Conservation (phyloP, 2,113 vertebrate species). For the Platichthys flesus region DNA sequence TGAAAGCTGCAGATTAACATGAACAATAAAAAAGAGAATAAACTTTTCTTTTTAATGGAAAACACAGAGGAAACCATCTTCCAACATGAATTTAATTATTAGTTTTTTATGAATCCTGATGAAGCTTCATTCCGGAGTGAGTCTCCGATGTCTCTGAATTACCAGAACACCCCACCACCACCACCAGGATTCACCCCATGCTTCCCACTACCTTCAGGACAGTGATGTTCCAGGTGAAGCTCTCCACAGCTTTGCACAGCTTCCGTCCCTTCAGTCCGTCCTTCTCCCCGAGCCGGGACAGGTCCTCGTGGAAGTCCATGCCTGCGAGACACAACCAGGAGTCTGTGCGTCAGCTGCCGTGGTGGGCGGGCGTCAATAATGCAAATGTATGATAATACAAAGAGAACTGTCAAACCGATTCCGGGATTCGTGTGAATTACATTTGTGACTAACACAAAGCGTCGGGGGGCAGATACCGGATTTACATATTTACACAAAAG, state of each 20-base stretch:
- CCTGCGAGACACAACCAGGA: conserved; percentile 71
- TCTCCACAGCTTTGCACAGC: conserved; percentile 89
- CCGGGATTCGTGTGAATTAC: background rate
- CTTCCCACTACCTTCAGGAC: conserved; percentile 80
- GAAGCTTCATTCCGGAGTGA: too few relatives aligned
- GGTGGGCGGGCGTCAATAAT: background rate
- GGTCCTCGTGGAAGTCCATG: conserved; percentile 91
- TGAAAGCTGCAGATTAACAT: too few relatives aligned
- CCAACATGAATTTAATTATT: too few relatives aligned
- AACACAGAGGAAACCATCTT: too few relatives aligned
- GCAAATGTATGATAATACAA: background rate
- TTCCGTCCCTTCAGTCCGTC: conserved; percentile 91
- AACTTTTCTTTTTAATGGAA: too few relatives aligned
- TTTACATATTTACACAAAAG: conserved; percentile 23
- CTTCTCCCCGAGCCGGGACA: conserved; percentile 87
- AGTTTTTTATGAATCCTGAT: too few relatives aligned
- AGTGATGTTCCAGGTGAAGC: conserved; percentile 92
- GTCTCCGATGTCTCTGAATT: too few relatives aligned
- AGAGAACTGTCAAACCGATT: background rate
- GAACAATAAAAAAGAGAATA: too few relatives aligned
- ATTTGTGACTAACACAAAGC: background rate
- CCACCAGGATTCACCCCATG: background rate
- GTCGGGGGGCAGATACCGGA: background rate
- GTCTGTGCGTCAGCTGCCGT: too few relatives aligned
- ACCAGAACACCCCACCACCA: too few relatives aligned